A percentile compares a stretch with the other conserved stretches of the same genome.
Evolutionary conservation across 1,140 invertebrate species (phyloP).

Genomic region (Trichonephila clavata): DNA sequence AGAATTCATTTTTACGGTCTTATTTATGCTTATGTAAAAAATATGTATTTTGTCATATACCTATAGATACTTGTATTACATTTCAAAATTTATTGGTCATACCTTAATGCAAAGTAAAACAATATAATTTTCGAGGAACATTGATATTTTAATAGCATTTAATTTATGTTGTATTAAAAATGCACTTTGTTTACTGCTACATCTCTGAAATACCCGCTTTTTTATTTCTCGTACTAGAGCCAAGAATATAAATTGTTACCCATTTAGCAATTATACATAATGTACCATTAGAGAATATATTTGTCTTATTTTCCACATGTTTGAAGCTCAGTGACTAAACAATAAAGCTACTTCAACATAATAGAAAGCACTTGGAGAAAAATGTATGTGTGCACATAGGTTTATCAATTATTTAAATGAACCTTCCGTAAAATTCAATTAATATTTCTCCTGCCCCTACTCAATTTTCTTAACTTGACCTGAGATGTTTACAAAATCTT

Average conservation of each 20-base stretch:
- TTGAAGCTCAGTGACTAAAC: neutral
- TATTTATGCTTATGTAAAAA: no score
- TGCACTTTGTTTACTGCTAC: neutral
- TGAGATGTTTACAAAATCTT: constrained; percentile 31
- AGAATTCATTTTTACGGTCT: no score
- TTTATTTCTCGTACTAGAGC: neutral
- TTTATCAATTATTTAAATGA: constrained; percentile 54
- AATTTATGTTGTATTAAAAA: neutral
- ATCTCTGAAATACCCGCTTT: neutral
- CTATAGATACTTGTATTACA: no score
- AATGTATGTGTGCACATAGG: neutral
- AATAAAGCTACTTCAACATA: neutral
- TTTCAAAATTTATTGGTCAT: no score
- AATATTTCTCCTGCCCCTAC: neutral
- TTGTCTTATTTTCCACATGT: neutral
- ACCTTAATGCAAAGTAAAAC: no score
- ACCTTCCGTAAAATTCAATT: neutral
- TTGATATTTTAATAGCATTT: no score
- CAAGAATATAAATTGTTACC: neutral
- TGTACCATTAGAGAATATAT: neutral
- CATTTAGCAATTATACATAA: neutral
- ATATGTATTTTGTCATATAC: no score
- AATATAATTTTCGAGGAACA: no score
- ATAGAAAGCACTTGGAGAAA: constrained; percentile 12
- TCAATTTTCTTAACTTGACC: constrained; percentile 1